Evolutionary conservation across 1,140 invertebrate genomes (phyloP).

Genomic region (Drosophila pectinifera): DNA sequence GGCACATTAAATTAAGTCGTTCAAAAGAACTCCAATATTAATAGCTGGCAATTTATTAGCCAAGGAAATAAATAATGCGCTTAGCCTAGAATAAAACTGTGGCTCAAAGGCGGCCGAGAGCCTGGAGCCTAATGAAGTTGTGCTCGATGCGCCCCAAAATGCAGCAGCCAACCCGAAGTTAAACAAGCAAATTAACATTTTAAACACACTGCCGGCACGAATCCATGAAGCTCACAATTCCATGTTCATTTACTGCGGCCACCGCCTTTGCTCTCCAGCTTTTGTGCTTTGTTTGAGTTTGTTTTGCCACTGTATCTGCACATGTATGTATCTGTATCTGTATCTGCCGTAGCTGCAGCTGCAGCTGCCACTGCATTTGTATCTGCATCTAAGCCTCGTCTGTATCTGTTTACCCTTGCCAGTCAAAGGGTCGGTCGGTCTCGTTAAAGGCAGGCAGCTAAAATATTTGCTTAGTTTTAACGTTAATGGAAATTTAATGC

Average conservation of each 20-base stretch:
- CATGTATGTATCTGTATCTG: constrained; percentile 51
- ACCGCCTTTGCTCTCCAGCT: constrained; percentile 40
- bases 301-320: constrained; percentile 20
- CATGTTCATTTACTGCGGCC: constrained; percentile 37
- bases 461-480: constrained; percentile 56
- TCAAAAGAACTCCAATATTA: constrained; percentile 35
- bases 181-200: constrained; percentile 51
- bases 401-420: constrained; percentile 32
- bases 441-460: constrained; percentile 37
- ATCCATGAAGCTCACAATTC: constrained; percentile 38
- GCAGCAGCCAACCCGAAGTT: constrained; percentile 35
- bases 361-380: constrained; percentile 40
- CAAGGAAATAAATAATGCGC: constrained; percentile 36
- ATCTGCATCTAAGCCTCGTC: constrained; percentile 58
- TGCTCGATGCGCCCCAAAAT: constrained; percentile 6
- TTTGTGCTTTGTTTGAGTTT: constrained; percentile 44
- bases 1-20: constrained; percentile 35
- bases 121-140: constrained; percentile 4
- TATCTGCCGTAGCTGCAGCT: constrained; percentile 39
- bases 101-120: constrained; percentile 15
- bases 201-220: constrained; percentile 42
- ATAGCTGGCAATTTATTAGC: constrained; percentile 30
- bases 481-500: constrained; percentile 54
- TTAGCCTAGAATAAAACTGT: constrained; percentile 3
- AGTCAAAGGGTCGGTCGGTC: constrained; percentile 32